Percentiles rank a stretch among this genome's conserved stretches.
phyloP scores from a whole-genome alignment of 92 coral and sea anemone genomes.

The Zoanthus gigantus region DNA sequence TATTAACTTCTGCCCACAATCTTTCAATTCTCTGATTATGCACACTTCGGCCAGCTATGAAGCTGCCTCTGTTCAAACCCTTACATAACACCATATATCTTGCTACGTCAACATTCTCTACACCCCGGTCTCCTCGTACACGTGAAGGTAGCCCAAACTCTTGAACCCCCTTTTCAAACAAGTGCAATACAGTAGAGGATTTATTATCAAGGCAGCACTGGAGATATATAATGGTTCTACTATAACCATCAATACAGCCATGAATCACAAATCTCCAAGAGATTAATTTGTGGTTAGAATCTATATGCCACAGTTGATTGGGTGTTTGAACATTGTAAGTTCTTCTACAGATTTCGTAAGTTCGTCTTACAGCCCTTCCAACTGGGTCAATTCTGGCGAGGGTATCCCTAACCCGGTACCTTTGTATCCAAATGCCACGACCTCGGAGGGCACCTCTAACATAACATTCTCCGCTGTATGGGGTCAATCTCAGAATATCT shows the following conservation, averaged over 20 bases:
- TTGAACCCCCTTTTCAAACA: constrained; percentile 50
- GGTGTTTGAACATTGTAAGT: constrained; percentile 12
- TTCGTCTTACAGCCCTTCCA: neutral
- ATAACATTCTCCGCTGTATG: neutral
- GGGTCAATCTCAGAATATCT: constrained; percentile 3
- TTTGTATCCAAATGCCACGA: neutral
- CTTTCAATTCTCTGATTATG: constrained; percentile 21
- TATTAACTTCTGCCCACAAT: constrained; percentile 36
- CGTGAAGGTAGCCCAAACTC: constrained; percentile 61
- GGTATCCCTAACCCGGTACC: neutral
- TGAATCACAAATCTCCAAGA: constrained; percentile 45
- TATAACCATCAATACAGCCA: constrained; percentile 52
- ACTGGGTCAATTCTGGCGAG: constrained; percentile 8
- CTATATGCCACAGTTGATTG: constrained; percentile 45
- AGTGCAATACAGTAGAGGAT: constrained; percentile 44
- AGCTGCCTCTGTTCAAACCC: constrained; percentile 55
- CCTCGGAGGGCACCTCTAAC: constrained; percentile 8
- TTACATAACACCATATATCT: constrained; percentile 38
- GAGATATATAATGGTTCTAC: constrained; percentile 41
- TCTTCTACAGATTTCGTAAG: neutral
- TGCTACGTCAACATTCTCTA: constrained; percentile 58
- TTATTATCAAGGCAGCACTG: constrained; percentile 35
- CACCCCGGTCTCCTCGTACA: constrained; percentile 58
- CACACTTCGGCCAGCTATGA: constrained; percentile 47
- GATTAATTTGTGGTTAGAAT: constrained; percentile 49